phyloP scores from a whole-genome alignment of 2,888 invertebrate genomes.

The Conus canariensis region DNA sequence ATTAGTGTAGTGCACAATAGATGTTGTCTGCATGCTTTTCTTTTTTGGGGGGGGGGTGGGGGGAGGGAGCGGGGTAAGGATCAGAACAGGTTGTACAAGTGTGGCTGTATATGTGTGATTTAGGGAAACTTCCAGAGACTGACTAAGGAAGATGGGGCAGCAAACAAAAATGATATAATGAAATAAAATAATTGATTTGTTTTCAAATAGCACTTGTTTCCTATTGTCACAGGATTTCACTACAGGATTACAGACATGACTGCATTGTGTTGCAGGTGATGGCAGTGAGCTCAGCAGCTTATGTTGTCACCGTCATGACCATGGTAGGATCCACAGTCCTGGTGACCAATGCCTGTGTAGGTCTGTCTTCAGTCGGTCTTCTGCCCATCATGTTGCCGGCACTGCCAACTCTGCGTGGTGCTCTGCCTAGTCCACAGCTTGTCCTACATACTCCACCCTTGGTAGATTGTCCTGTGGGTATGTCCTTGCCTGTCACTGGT shows the following conservation, averaged over 20 bases:
- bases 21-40: too few species aligned
- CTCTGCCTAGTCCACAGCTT: not conserved
- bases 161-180: too few species aligned
- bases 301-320: slow-evolving; percentile 83
- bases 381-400: slow-evolving; percentile 39
- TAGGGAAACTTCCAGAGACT: too few species aligned
- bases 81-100: too few species aligned
- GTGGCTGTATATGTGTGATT: too few species aligned
- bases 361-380: slow-evolving; percentile 54
- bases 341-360: slow-evolving; percentile 59
- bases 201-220: too few species aligned
- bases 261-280: slow-evolving; percentile 78
- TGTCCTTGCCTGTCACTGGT: not conserved
- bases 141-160: too few species aligned
- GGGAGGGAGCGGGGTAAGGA: too few species aligned
- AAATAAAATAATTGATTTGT: too few species aligned
- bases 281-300: slow-evolving; percentile 83
- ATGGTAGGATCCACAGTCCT: slow-evolving; percentile 82
- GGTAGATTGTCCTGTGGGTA: not conserved
- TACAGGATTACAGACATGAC: not conserved
- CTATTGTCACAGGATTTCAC: too few species aligned
- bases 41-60: too few species aligned
- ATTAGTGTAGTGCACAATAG: too few species aligned
- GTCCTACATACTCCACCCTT: not conserved
- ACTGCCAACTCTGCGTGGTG: not conserved